phyloP scores from a whole-genome alignment of 2,888 invertebrate genomes.

The Lypha dubia region DNA sequence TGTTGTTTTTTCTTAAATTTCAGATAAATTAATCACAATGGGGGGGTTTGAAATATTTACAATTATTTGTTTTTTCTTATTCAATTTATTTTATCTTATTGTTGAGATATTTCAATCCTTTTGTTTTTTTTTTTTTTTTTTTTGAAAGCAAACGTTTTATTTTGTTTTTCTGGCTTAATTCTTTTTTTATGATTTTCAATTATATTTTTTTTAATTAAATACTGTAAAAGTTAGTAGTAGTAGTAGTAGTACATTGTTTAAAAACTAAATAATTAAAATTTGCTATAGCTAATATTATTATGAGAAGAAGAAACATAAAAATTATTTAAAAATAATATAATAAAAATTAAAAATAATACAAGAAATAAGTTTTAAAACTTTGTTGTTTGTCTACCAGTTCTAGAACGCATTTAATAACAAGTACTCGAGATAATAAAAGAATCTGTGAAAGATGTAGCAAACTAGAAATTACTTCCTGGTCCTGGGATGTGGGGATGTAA shows the following conservation, averaged over 20 bases:
- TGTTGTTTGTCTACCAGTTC: neutral
- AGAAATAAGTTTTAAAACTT: neutral
- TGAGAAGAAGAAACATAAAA: neutral
- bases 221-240: conserved; percentile 55
- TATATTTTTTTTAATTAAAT: conserved; percentile 43
- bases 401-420: neutral
- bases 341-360: conserved; percentile 6
- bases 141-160: neutral
- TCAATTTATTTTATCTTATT: conserved; percentile 3
- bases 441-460: too few relatives aligned
- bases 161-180: neutral
- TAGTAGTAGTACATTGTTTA: conserved; percentile 50
- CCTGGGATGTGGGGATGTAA: too few relatives aligned
- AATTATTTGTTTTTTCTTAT: conserved; percentile 13
- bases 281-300: conserved; percentile 24
- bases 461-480: too few relatives aligned
- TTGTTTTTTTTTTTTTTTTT: conserved; percentile 1
- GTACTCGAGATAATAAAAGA: neutral
- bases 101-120: too few relatives aligned
- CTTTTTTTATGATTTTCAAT: neutral
- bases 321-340: conserved; percentile 21
- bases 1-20: neutral
- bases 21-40: conserved; percentile 63
- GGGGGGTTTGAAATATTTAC: conserved; percentile 60
- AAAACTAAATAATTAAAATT: conserved; percentile 49